Evolutionary conservation across 2,113 vertebrate genomes (phyloP), one percentile per base, ranked within the genome.

Genomic region (Misgurnus anguillicaudatus): DNA sequence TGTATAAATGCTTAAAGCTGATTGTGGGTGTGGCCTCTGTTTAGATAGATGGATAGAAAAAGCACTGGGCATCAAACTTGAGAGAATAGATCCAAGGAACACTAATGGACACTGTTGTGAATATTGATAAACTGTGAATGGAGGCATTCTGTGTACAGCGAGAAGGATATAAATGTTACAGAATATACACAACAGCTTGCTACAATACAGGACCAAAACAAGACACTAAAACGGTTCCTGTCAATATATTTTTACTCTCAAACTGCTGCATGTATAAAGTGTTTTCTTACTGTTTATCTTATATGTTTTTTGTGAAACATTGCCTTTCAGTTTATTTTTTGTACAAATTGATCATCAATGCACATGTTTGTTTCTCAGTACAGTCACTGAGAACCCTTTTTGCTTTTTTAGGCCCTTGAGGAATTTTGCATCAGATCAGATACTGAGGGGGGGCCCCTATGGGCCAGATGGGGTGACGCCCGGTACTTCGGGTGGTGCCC

Each of bases 121-220:
- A 83, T 41, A 68, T 79, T 86, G 77, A 84, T 69, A 85, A 87
- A 88, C 90, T 90, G 90, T 90, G 91, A 90, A 91, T 61, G 75
- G 82, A 86, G 73, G 80, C 57, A 42, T 81, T 85, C 14, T 38
- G 72, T 83, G 9, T 67, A 62, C 36, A 5, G 78, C 53, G 14
- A 45, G 24, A 31, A 31, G 71, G 77, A 65, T 45, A 69, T 9
- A 64, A 60, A 77, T 77, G 74, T 80, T 72, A 84, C 69, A 62
- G 47, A 5, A 16, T 55, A 8, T 80, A 71, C 81, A 58, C 42
- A 51, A 39, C 51, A 51, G 57, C 47, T 71, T 39, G 83, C 75
- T 78, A 68, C 83, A 80, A 89, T 77, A 83, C 85, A 84, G 87
- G 90, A 92, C 91, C 90, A 91, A 89, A 89, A 88, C 78, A 38